phyloP scores from a whole-genome alignment of 2,113 vertebrate species.

The Zosterops hypoxanthus region DNA sequence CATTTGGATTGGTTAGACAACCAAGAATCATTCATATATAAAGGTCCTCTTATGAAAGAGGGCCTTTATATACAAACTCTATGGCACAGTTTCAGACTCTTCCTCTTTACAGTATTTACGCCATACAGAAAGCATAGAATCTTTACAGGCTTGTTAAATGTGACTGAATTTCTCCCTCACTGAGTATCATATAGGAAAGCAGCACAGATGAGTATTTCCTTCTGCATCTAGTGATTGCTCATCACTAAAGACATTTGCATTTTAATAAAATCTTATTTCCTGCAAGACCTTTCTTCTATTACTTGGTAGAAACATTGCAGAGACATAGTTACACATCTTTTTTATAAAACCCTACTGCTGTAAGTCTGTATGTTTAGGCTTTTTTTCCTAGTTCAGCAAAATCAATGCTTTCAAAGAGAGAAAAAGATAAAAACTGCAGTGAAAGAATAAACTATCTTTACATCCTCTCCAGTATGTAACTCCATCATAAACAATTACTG shows the following conservation, averaged over 20 bases:
- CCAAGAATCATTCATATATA: neutral
- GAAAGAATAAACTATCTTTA: neutral
- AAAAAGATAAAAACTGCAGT: neutral
- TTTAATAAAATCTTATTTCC: neutral
- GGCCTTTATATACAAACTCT: neutral
- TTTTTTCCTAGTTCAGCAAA: neutral
- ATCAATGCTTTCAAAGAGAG: neutral
- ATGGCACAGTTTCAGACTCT: neutral
- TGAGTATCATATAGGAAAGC: neutral
- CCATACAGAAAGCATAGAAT: neutral
- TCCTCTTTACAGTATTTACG: neutral
- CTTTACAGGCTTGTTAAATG: neutral
- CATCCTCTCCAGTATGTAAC: neutral
- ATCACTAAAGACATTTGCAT: neutral
- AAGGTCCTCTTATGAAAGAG: neutral
- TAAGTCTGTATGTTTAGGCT: rapidly evolving
- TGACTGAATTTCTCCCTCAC: neutral
- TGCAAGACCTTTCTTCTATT: neutral
- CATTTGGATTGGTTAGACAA: neutral
- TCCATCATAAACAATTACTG: neutral
- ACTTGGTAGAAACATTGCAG: neutral
- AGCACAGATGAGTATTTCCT: neutral
- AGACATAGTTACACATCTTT: neutral
- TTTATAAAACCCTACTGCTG: neutral
- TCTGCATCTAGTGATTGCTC: neutral